A percentile compares a stretch with the other conserved stretches of the same genome.
Conservation (phyloP, 1,140 invertebrate genomes). For the Lepidostoma basale region DNA sequence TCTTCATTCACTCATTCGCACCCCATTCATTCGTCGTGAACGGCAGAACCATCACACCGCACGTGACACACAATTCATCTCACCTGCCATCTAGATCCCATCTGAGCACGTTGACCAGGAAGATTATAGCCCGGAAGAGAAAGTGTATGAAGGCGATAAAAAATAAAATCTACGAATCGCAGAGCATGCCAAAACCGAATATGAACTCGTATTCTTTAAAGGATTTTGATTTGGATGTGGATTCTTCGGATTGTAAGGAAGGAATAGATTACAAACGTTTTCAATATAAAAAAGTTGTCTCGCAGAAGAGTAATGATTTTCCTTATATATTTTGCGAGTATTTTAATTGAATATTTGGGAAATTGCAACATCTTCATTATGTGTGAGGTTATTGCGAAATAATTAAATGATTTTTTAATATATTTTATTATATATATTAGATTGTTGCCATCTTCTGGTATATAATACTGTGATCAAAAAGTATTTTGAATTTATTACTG, state of each 20-base stretch:
- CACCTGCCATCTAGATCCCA: not conserved
- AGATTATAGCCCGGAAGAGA: not conserved
- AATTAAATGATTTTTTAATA: too few species aligned
- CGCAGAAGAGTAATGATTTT: constrained; percentile 34
- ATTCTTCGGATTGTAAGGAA: constrained; percentile 22
- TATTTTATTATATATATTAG: too few species aligned
- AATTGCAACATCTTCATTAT: too few species aligned
- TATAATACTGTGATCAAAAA: too few species aligned
- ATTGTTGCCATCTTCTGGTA: too few species aligned
- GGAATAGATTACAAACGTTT: not conserved
- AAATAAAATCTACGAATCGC: not conserved
- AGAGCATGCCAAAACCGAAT: constrained; percentile 4
- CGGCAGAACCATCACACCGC: not conserved
- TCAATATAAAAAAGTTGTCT: constrained; percentile 15
- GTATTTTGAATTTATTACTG: too few species aligned
- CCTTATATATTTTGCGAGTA: constrained; percentile 43
- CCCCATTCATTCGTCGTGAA: constrained; percentile 1
- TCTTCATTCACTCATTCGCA: constrained; percentile 10
- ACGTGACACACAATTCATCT: not conserved
- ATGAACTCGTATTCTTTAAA: constrained; percentile 6
- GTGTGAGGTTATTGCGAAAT: too few species aligned
- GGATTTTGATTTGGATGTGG: constrained; percentile 35
- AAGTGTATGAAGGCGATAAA: not conserved
- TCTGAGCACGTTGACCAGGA: not conserved
- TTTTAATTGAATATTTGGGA: constrained; percentile 27